Base-by-base conservation (phyloP, 2,888 invertebrate genomes). In the Ditula angustiorana region DNA sequence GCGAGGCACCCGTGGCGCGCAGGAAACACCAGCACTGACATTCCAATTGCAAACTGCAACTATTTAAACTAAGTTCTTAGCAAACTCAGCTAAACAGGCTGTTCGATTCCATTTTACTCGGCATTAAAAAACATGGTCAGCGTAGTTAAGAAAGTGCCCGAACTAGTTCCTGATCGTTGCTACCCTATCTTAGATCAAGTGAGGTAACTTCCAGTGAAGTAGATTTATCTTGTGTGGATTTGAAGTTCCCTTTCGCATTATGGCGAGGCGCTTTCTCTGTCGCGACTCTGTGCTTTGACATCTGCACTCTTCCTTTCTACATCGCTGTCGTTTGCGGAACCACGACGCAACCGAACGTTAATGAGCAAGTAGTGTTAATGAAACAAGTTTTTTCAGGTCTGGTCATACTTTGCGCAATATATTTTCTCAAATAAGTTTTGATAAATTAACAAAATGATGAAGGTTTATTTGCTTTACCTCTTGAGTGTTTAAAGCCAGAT, bases 291-390 rank as follows among this genome's bases (percentile, higher is more conserved):
- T 77, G 83, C 85, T 84, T 85, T 85, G 87, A 85, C 87, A 87
- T 81, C 82, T 85, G 81, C 85, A 92, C 91, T 92, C 89, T 92
- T 92, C 91, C 91, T 92, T 92, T 92, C 91, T 85, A 63, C 57
- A 50, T 33, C 50, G 50, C 63, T 58, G 50, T 63, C 44, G 57
- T 52, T 50, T 63, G 44, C 50, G 63, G 57, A 63, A 63, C 50
- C 28, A 57, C 66, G 63, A 52, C 61, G 72, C 74, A 69, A 70
- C 70, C 71, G 70, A 73, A 69, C 53, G 67, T 67, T 64, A 61
- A 69, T 71, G 66, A 67, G 71, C 67, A 67, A 56, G 69, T 68
- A 56, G 68, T 69, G 69, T 61, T 70, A 67, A 69, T 68, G 44
- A 33, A 62, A n/a, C 10, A 10, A 30, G 5, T 56, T 24, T 63